Conservation (phyloP, 2,888 invertebrate genomes). For the Acanthosepion lycidas region DNA sequence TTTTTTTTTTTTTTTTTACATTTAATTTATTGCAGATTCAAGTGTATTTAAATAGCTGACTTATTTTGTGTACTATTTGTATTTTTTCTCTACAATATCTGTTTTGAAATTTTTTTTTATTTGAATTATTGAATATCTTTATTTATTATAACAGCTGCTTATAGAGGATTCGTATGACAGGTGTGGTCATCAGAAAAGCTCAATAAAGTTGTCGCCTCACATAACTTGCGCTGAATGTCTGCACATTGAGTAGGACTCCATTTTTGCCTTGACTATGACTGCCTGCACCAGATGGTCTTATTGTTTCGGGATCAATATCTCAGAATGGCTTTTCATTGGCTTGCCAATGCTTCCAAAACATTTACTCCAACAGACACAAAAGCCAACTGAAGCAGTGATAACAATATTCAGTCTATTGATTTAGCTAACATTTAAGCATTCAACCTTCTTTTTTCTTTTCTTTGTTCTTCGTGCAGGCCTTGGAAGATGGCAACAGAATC, state of each 20-base stretch:
- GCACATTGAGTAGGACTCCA: too few relatives aligned
- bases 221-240: too few relatives aligned
- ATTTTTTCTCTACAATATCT: not conserved
- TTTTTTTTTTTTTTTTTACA: too few relatives aligned
- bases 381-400: not conserved
- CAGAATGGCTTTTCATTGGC: not conserved
- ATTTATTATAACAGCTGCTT: too few relatives aligned
- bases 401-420: constrained; percentile 17
- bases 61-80: too few relatives aligned
- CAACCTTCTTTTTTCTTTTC: not conserved
- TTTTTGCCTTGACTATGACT: not conserved
- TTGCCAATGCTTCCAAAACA: not conserved
- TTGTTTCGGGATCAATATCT: not conserved
- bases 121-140: too few relatives aligned
- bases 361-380: not conserved
- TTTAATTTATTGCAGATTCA: too few relatives aligned
- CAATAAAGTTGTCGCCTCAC: too few relatives aligned
- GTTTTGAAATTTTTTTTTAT: not conserved
- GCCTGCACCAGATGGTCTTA: constrained; percentile 12
- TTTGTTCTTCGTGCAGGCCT: not conserved
- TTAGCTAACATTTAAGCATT: constrained; percentile 5
- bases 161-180: too few relatives aligned
- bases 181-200: too few relatives aligned
- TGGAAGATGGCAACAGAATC: not conserved
- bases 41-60: too few relatives aligned